Evolutionary conservation across 2,113 vertebrate species (phyloP), one percentile per base, ranked within the genome.

Genomic region (Callipepla californica): DNA sequence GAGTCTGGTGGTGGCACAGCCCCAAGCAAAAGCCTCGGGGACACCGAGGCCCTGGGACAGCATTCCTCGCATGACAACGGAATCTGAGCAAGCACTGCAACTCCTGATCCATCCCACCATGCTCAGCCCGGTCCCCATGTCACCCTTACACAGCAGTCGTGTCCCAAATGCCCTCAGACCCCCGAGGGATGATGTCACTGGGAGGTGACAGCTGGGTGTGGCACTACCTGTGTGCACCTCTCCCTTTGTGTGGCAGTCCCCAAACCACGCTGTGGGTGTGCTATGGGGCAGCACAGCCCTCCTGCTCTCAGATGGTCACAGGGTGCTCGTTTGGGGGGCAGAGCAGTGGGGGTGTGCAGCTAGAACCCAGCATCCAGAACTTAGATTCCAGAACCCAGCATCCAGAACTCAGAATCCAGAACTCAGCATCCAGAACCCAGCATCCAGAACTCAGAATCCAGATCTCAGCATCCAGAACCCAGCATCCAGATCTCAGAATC

Each of bases 261-360:
- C 3, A 8, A 14, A 3, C 25, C 23, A 0, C 2, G 0, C 5
- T 2, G 0, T 3, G 36, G 13, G 3, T 26, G 5, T 6, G 72
- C 62, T 11, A 58, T 38, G 0, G 2, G 42, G 22, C 2, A 7
- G 10, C 36, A 55, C 61, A 30, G 11, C 48, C 68, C 61, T n/a
- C 84, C 65, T 55, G 11, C 23, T 73, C 50, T 45, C 2, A 0
- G 28, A 18, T 2, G 5, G 20, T 21, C 1, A 0, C 51, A 17
- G 4, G 26, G 59, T 4, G 0, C 13, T 28, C 6, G 7, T 3
- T 19, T n/a, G 7, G 0, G 0, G 0, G 14, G 18, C 30, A 20
- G 18, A 55, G 50, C 30, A 12, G 20, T 1, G 0, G 38, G 38
- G 63, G 55, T 0, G 6, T 5, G 11, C 38, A 53, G 59, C 40